A percentile compares a stretch with the other conserved stretches of the same genome.
Conservation (phyloP, 2,113 vertebrate species). For the Arenaria interpres region DNA sequence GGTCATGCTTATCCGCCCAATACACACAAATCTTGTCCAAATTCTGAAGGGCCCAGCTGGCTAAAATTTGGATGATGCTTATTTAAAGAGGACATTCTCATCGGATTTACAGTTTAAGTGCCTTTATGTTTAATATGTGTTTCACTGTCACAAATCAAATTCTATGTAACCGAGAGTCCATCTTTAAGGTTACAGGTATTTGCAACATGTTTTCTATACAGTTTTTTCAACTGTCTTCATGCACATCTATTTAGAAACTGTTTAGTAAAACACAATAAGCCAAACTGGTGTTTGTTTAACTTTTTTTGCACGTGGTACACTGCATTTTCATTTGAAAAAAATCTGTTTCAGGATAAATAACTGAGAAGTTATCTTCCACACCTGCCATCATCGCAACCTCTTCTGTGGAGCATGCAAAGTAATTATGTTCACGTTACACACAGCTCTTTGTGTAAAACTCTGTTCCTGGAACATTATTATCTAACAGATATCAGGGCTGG, state of each 20-base stretch:
- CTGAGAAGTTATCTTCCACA: neutral
- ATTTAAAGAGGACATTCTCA: neutral
- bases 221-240: neutral
- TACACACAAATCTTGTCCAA: neutral
- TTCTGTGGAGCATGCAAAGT: neutral
- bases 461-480: neutral
- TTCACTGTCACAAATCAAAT: neutral
- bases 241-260: neutral
- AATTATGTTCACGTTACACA: neutral
- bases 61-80: neutral
- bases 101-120: neutral
- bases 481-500: neutral
- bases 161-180: neutral
- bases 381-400: neutral
- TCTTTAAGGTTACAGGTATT: neutral
- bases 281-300: neutral
- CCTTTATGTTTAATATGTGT: neutral
- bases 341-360: neutral
- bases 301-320: neutral
- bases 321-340: neutral
- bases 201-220: neutral
- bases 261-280: neutral
- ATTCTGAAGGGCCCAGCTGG: neutral
- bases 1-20: neutral
- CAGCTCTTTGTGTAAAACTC: neutral